Evolutionary conservation across 2,888 invertebrate genomes (phyloP).

Genomic region (Camponotus fellah): DNA sequence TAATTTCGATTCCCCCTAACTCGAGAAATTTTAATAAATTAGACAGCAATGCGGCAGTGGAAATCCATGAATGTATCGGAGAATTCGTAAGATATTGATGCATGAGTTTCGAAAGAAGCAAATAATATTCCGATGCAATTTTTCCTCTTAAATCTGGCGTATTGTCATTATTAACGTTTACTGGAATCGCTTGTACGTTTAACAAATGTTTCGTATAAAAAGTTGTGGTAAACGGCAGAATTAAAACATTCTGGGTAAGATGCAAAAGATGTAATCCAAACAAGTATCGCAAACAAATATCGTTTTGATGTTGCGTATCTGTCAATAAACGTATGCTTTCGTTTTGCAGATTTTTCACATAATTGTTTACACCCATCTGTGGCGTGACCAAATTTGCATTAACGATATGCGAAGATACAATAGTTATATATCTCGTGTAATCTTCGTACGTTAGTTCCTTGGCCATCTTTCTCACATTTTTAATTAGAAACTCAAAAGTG

Average conservation of each 20-base stretch:
- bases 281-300: conserved; percentile 68
- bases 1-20: conserved; percentile 70
- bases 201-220: conserved; percentile 53
- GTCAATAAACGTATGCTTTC: conserved; percentile 63
- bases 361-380: conserved; percentile 42
- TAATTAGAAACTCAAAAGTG: conserved; percentile 68
- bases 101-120: conserved; percentile 72
- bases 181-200: conserved; percentile 26
- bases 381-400: conserved; percentile 52
- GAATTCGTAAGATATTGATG: conserved; percentile 53
- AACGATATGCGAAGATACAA: conserved; percentile 52
- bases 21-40: conserved; percentile 68
- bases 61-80: conserved; percentile 39
- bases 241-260: conserved; percentile 56
- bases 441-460: conserved; percentile 60
- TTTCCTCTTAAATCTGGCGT: conserved; percentile 68
- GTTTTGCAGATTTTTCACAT: conserved; percentile 49
- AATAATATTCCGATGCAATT: conserved; percentile 74
- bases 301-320: conserved; percentile 51
- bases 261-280: conserved; percentile 70
- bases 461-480: conserved; percentile 61
- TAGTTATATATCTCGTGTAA: conserved; percentile 60
- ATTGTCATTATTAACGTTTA: conserved; percentile 34
- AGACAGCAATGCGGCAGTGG: conserved; percentile 65
- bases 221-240: not conserved